Conservation (phyloP, 2,113 vertebrate genomes). For the Ctenodactylus gundi region DNA sequence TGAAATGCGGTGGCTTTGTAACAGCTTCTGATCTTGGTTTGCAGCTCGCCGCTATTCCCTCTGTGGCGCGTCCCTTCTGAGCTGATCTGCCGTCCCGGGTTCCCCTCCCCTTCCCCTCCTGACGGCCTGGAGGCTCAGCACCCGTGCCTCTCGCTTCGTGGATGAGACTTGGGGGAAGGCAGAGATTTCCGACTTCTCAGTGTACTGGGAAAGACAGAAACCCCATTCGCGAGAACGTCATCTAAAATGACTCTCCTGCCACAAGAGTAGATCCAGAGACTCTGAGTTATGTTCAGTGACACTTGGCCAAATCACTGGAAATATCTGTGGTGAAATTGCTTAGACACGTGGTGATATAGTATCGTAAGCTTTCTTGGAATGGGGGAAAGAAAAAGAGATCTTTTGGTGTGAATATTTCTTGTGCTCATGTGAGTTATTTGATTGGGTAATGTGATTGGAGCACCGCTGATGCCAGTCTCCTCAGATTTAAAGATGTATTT, state of each 20-base stretch:
- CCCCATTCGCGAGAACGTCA: constrained; percentile 43
- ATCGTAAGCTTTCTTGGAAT: constrained; percentile 58
- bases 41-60: constrained; percentile 94
- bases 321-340: constrained; percentile 48
- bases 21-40: constrained; percentile 97
- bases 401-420: constrained; percentile 82
- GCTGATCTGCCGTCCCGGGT: constrained; percentile 87
- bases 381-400: constrained; percentile 45
- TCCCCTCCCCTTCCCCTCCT: constrained; percentile 72
- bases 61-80: constrained; percentile 92
- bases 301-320: constrained; percentile 60
- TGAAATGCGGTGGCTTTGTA: constrained; percentile 89
- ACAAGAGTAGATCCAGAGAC: constrained; percentile 74
- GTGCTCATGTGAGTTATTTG: constrained; percentile 76
- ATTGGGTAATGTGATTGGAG: neutral
- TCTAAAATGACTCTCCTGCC: constrained; percentile 36
- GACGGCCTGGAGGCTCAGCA: constrained; percentile 71
- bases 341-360: constrained; percentile 65
- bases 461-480: constrained; percentile 63
- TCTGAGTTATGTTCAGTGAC: constrained; percentile 67
- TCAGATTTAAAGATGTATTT: constrained; percentile 77
- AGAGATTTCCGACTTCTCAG: constrained; percentile 79
- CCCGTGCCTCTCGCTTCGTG: constrained; percentile 67
- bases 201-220: constrained; percentile 56
- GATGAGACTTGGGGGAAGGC: constrained; percentile 69